Percentiles rank a stretch among this genome's conserved stretches.
These are phyloP conservation scores for Amblyraja radiata DNA, from an alignment of 2,797 vertebrate genomes.

Conservation along the genomic window DNA sequence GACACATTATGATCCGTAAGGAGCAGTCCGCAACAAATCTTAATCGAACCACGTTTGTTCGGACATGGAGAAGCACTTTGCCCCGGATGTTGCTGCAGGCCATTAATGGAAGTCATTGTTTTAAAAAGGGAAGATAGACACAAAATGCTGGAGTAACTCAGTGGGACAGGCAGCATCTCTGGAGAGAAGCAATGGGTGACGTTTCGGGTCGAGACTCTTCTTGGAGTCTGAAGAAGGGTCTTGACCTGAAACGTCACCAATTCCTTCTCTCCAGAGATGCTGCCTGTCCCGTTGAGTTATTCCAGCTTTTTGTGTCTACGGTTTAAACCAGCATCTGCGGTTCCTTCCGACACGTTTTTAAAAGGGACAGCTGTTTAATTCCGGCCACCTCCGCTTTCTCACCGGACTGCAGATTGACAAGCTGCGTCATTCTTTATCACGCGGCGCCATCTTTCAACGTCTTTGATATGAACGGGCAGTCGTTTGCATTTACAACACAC, in stretches of 20 bases:
- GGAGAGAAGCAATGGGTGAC: too few relatives aligned
- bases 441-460: slow-evolving; percentile 15
- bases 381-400: background rate
- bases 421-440: slow-evolving; percentile 1
- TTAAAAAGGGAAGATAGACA: background rate
- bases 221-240: too few relatives aligned
- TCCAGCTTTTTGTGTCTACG: too few relatives aligned
- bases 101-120: background rate
- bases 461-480: background rate
- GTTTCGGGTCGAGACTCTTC: too few relatives aligned
- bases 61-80: background rate
- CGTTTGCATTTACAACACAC: background rate
- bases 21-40: background rate
- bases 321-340: too few relatives aligned
- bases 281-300: too few relatives aligned
- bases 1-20: background rate
- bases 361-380: background rate
- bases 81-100: too few relatives aligned
- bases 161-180: too few relatives aligned
- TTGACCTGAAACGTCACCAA: too few relatives aligned
- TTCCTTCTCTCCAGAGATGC: too few relatives aligned
- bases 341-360: too few relatives aligned
- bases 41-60: background rate
- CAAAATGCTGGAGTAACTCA: too few relatives aligned
- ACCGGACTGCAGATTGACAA: background rate